Conservation (phyloP, 1,140 invertebrate species). For the Trinorchestia longiramus region DNA sequence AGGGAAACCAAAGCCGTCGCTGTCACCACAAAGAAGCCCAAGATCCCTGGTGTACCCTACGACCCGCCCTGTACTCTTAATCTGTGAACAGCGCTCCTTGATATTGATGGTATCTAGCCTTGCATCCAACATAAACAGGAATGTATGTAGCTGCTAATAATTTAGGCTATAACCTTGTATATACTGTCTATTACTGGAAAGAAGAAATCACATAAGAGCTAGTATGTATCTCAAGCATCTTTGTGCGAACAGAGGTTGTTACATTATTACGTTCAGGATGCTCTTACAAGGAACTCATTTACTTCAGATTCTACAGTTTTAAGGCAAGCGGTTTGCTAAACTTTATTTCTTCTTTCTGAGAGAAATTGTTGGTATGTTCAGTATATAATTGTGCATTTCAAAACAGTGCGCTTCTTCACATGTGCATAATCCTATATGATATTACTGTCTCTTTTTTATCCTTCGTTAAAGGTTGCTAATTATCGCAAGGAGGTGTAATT, state of each 20-base stretch:
- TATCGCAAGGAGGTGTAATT: too few relatives aligned
- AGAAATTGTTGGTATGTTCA: neutral
- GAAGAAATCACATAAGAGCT: neutral
- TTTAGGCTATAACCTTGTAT: neutral
- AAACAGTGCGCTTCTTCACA: neutral
- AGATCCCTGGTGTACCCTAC: constrained; percentile 26
- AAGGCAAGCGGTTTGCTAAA: neutral
- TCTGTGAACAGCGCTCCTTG: neutral
- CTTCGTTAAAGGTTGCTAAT: neutral
- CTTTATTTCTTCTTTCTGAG: neutral
- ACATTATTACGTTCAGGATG: neutral
- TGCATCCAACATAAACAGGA: neutral
- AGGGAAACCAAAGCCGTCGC: neutral
- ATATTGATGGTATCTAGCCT: too few relatives aligned
- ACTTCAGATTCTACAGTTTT: neutral
- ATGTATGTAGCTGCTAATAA: neutral
- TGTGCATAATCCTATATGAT: neutral
- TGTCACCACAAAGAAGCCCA: constrained; percentile 5
- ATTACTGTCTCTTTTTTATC: neutral
- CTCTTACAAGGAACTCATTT: neutral
- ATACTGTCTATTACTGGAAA: neutral
- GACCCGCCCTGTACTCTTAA: neutral
- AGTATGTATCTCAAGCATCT: neutral
- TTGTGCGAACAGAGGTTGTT: neutral
- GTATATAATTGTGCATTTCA: neutral